These are phyloP conservation scores for Sylvia atricapilla DNA, from an alignment of 2,113 vertebrate genomes.

Conservation along the genomic window DNA sequence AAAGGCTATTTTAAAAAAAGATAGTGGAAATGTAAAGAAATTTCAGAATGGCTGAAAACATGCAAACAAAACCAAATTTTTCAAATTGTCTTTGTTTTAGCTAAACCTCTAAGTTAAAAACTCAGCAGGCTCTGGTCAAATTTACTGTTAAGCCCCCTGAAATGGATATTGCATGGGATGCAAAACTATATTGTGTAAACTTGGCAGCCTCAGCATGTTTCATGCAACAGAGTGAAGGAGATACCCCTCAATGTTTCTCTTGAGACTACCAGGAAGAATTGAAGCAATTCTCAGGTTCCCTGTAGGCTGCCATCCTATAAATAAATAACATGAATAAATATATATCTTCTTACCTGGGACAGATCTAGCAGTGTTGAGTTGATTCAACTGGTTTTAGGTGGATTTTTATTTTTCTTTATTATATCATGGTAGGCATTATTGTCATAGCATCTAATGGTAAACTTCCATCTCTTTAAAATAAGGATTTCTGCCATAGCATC, in stretches of 20 bases:
- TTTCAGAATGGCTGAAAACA: not conserved
- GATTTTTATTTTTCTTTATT: not conserved
- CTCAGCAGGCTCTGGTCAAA: not conserved
- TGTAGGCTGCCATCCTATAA: not conserved
- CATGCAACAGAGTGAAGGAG: not conserved
- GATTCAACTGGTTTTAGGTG: not conserved
- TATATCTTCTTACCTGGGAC: not conserved
- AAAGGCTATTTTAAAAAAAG: not conserved
- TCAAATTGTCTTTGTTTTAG: not conserved
- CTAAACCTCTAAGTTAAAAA: not conserved
- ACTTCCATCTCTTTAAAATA: not conserved
- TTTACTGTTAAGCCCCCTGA: not conserved
- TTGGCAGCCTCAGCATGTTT: not conserved
- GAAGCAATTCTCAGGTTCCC: not conserved
- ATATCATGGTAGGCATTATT: not conserved
- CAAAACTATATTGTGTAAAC: rapidly evolving
- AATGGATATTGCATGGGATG: not conserved
- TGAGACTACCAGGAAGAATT: not conserved
- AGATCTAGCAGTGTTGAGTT: not conserved
- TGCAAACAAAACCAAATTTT: not conserved
- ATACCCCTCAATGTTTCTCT: not conserved
- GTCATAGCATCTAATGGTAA: not conserved
- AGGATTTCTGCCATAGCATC: not conserved
- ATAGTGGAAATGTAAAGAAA: not conserved
- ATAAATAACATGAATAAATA: not conserved